A percentile compares a stretch with the other conserved stretches of the same genome.
Conservation (phyloP, 2,888 invertebrate species). For the Scaptomyza tumidula region DNA sequence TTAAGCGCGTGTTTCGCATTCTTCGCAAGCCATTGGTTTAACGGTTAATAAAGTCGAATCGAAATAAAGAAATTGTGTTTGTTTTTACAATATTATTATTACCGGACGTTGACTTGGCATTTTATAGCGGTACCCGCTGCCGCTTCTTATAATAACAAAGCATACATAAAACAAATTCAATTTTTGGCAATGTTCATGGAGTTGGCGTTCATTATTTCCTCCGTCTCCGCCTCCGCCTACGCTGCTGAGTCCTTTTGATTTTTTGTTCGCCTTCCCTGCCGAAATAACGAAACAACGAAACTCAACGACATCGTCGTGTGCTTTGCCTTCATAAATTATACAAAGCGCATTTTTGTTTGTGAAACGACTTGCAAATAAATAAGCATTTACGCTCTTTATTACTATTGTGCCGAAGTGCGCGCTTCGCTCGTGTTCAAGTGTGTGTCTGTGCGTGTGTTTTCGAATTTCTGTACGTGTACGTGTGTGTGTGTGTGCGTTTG, state of each 20-base stretch:
- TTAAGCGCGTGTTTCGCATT: constrained; percentile 9
- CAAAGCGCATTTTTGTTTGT: constrained; percentile 71
- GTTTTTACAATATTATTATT: constrained; percentile 51
- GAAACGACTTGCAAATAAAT: constrained; percentile 79
- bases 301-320: constrained; percentile 62
- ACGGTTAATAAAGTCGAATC: constrained; percentile 19
- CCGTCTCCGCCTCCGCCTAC: background rate
- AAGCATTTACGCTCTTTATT: constrained; percentile 80
- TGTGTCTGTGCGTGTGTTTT: constrained; percentile 23
- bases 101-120: constrained; percentile 47
- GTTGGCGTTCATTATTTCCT: constrained; percentile 25
- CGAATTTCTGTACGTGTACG: background rate
- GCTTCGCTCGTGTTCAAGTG: constrained; percentile 12
- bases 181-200: constrained; percentile 70
- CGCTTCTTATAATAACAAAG: constrained; percentile 53
- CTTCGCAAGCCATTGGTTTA: constrained; percentile 1
- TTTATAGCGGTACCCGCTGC: constrained; percentile 72
- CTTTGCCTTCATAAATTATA: constrained; percentile 80
- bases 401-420: constrained; percentile 56
- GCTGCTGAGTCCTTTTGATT: background rate
- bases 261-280: constrained; percentile 3
- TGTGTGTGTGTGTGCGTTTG: constrained; percentile 9
- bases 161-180: constrained; percentile 61
- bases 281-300: constrained; percentile 7
- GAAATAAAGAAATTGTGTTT: constrained; percentile 38